Evolutionary conservation across 2,888 invertebrate species (phyloP), one percentile per base, ranked within the genome.

Genomic region (Dioctria rufipes): DNA sequence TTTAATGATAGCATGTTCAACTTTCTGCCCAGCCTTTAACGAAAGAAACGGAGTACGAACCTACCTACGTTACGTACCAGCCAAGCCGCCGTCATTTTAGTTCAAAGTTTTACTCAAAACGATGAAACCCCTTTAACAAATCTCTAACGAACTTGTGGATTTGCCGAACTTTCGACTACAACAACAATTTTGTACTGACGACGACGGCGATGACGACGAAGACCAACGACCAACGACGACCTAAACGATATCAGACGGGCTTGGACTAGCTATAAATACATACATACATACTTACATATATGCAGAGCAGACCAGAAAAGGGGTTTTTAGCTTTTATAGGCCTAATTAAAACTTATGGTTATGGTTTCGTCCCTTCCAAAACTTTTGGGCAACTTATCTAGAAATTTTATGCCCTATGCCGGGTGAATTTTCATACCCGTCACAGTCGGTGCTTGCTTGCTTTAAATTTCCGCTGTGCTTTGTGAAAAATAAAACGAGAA

Each of bases 341-440:
- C 82, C 82, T 82, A 82, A 82, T 82, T 82, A 82, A 82, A 82
- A 82, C 81, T 82, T 82, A 82, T 82, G 82, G 81, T 82, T 82
- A 82, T 82, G 81, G 82, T 79, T 82, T 66, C 80, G 82, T 82
- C 82, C 82, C 78, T 82, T 82, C 61, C 61, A 80, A 77, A 25
- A 82, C 80, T 81, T 82, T 82, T 78, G 63, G 80, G 81, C 80
- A 82, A 82, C 82, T 82, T 82, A 82, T 82, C 81, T 25, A 80
- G 78, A 80, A 80, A 80, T 82, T 82, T 82, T 82, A 81, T 82
- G 78, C 79, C 78, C 80, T 66, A 25, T 25, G 13, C 42, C 67
- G 82, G 78, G 78, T 73, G 73, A 80, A 49, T 78, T 46, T 61
- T 63, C 60, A 65, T 60, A 8, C 65, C 40, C 78, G 39, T 54